A percentile compares a stretch with the other conserved stretches of the same genome.
Evolutionary conservation across 1,140 invertebrate genomes (phyloP).

Genomic region (Dendroctonus ponderosae): DNA sequence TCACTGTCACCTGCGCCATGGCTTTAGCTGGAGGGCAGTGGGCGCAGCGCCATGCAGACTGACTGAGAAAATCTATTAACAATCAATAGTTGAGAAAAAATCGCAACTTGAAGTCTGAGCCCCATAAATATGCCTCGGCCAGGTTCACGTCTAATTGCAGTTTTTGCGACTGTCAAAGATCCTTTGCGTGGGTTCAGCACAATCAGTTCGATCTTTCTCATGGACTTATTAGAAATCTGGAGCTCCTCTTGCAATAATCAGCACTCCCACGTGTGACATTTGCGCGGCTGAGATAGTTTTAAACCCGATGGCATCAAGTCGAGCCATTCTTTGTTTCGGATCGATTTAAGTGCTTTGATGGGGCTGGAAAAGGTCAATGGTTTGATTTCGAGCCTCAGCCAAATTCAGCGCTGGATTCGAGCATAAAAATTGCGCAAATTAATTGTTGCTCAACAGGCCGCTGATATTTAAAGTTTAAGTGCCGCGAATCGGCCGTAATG

Average conservation of each 20-base stretch:
- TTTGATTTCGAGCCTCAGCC: background rate
- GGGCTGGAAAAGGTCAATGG: background rate
- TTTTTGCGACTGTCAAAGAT: background rate
- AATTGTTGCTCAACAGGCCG: constrained; percentile 16
- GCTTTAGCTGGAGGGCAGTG: constrained; percentile 7
- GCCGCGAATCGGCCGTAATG: constrained; percentile 8
- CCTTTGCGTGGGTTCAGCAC: no score
- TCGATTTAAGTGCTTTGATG: background rate
- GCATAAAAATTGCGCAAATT: background rate
- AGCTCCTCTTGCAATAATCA: constrained; percentile 10
- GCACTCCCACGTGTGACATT: constrained; percentile 15
- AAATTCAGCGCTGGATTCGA: no score
- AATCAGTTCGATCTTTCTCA: constrained; percentile 3
- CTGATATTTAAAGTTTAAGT: constrained; percentile 23
- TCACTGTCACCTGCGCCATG: constrained; percentile 19
- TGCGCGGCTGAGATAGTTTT: background rate
- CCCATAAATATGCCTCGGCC: background rate
- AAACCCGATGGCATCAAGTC: background rate
- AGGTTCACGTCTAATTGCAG: background rate
- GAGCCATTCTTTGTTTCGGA: no score
- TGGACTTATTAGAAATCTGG: constrained; percentile 14
- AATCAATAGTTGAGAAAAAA: constrained; percentile 12
- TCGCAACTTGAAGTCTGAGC: background rate
- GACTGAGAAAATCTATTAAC: constrained; percentile 2
- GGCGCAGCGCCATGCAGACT: constrained; percentile 26